These are phyloP conservation scores for Bubalus kerabau DNA, from an alignment of 2,113 vertebrate species.

Conservation along the genomic window DNA sequence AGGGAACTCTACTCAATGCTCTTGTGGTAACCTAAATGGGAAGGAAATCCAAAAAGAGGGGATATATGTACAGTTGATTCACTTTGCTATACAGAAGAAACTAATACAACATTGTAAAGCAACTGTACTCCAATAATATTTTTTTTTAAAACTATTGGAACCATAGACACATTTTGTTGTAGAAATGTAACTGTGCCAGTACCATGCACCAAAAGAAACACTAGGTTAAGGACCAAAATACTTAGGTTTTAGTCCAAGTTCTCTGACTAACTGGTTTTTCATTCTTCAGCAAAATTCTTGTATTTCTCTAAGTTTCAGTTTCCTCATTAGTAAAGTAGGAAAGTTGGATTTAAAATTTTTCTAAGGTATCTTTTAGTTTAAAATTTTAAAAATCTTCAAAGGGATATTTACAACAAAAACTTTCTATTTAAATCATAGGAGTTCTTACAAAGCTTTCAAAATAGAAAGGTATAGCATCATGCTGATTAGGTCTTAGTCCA, in stretches of 20 bases:
- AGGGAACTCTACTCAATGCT: background rate
- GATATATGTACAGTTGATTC: background rate
- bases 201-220: background rate
- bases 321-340: background rate
- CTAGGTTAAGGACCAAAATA: background rate
- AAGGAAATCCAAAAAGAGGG: background rate
- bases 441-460: background rate
- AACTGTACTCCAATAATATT: background rate
- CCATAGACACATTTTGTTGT: background rate
- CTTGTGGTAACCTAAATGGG: background rate
- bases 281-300: background rate
- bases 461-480: background rate
- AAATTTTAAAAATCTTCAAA: background rate
- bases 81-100: background rate
- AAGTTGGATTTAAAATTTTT: background rate
- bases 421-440: background rate
- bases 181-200: background rate
- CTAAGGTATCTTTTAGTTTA: background rate
- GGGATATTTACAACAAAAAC: background rate
- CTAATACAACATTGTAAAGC: background rate
- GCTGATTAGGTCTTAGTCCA: background rate
- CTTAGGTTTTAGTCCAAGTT: conserved; percentile 25
- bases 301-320: background rate
- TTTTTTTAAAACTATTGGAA: background rate
- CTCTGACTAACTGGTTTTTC: background rate